phyloP scores from a whole-genome alignment of 1,140 invertebrate genomes.

The Pollicipes pollicipes region DNA sequence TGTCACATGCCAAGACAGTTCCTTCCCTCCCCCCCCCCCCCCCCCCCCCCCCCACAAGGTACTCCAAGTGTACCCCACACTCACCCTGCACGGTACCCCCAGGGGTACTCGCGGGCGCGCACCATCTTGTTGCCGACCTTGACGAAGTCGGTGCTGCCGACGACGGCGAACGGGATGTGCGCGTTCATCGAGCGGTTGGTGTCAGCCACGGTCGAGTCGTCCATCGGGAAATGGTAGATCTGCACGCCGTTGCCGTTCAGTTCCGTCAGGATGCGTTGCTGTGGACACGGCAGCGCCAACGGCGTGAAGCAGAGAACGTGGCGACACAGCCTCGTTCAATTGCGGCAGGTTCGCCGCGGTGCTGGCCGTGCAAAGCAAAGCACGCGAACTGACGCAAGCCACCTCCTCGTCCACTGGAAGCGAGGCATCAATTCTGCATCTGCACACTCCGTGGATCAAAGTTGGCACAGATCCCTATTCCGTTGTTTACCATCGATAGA shows the following conservation, averaged over 20 bases:
- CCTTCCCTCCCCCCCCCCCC: no score
- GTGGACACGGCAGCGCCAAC: no score
- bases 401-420: no score
- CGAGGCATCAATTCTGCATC: no score
- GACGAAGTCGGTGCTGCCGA: conserved; percentile 96
- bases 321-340: conserved; percentile 3
- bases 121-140: conserved; percentile 91
- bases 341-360: not conserved
- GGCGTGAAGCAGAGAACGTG: conserved; percentile 33
- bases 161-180: conserved; percentile 92
- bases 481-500: no score
- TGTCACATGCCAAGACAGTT: no score
- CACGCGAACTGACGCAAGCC: no score
- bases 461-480: no score
- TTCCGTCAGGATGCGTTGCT: conserved; percentile 61
- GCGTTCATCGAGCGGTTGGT: conserved; percentile 82
- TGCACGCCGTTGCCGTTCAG: conserved; percentile 71
- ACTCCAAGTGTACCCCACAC: no score
- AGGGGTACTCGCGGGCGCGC: conserved; percentile 90
- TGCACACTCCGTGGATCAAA: no score
- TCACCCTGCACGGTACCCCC: conserved; percentile 95
- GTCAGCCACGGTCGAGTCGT: conserved; percentile 75
- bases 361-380: no score
- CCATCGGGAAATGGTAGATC: conserved; percentile 94
- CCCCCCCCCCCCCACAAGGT: conserved; percentile 86